phyloP scores from a whole-genome alignment of 1,140 invertebrate species.

The Coptotermes formosanus region DNA sequence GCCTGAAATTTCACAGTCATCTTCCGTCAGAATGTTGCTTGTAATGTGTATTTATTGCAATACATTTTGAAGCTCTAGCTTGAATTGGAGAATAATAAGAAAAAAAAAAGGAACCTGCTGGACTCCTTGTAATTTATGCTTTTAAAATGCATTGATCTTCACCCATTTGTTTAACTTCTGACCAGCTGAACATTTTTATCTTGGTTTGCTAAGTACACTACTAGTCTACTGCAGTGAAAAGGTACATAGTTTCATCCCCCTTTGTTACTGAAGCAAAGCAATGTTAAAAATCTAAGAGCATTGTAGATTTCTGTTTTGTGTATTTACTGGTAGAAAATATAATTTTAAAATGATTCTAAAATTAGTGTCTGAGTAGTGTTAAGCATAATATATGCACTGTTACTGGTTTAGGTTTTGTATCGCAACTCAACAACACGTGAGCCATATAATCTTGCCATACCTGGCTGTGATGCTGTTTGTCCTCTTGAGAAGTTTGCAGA shows the following conservation, averaged over 20 bases:
- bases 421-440: slow-evolving; percentile 56
- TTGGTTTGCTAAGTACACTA: too few species aligned
- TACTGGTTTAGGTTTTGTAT: slow-evolving; percentile 53
- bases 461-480: slow-evolving; percentile 59
- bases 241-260: too few species aligned
- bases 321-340: not conserved
- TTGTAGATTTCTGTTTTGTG: not conserved
- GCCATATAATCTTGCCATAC: slow-evolving; percentile 55
- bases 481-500: slow-evolving; percentile 55
- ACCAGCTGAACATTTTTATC: not conserved
- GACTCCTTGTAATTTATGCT: too few species aligned
- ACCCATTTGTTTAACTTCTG: too few species aligned
- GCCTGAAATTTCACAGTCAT: too few species aligned
- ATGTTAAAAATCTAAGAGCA: not conserved
- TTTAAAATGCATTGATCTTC: not conserved
- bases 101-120: too few species aligned
- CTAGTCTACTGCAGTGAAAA: too few species aligned
- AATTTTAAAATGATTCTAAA: not conserved
- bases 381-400: slow-evolving; percentile 20
- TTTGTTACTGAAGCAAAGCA: not conserved
- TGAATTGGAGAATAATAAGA: too few species aligned
- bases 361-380: not conserved
- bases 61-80: too few species aligned
- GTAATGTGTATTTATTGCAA: too few species aligned
- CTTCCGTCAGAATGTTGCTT: too few species aligned